phyloP scores from a whole-genome alignment of 2,113 vertebrate genomes.

The Lepus americanus region DNA sequence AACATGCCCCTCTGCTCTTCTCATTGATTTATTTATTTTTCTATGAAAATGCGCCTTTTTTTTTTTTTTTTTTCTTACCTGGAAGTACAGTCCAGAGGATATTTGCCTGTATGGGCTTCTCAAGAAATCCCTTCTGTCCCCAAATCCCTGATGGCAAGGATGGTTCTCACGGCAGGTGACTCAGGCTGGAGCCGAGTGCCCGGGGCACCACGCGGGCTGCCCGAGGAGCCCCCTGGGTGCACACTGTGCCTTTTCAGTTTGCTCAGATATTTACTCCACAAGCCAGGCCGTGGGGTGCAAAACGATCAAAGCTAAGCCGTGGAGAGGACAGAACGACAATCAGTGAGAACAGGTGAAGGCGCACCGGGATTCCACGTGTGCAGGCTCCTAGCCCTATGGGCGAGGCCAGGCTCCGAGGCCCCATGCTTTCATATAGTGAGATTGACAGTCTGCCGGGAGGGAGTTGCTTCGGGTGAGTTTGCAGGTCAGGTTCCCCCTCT shows the following conservation, averaged over 20 bases:
- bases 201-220: neutral
- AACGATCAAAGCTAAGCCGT: conserved; percentile 45
- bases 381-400: neutral
- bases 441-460: neutral
- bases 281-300: conserved; percentile 61
- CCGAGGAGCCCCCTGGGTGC: conserved; percentile 1
- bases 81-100: conserved; percentile 10
- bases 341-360: conserved; percentile 49
- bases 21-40: neutral
- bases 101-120: neutral
- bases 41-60: conserved; percentile 56
- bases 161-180: conserved; percentile 61
- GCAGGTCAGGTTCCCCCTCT: neutral
- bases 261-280: conserved; percentile 38
- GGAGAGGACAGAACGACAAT: conserved; percentile 80
- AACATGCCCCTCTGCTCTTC: neutral
- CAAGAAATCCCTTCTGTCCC: neutral
- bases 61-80: neutral
- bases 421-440: neutral
- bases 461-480: neutral
- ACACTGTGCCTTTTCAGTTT: conserved; percentile 72
- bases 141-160: conserved; percentile 49
- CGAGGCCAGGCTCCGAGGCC: neutral
- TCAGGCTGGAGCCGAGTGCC: conserved; percentile 31
- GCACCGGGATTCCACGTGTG: neutral